Evolutionary conservation across 1,140 invertebrate genomes (phyloP), one percentile per base, ranked within the genome.

Genomic region (Nephotettix cincticeps): DNA sequence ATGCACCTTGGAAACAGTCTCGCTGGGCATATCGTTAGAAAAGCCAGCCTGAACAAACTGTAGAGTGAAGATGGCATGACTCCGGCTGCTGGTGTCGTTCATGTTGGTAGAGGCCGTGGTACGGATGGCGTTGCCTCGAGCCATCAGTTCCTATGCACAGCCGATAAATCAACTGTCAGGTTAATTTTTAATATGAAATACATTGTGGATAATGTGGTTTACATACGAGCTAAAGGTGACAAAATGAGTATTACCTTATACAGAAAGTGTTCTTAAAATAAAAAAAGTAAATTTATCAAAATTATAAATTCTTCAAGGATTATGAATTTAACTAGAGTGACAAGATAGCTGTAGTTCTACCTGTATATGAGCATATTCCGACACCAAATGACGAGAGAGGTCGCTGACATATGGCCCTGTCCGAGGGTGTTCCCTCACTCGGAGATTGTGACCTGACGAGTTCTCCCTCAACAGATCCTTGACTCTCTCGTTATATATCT

Each of bases 61-160:
- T 79, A 99, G 93, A 69, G 86, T 90, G 83, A 99, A 99, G 77
- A 99, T 97, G 43, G 96, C 96, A 85, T 99, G 97, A 82, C 94
- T 97, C 76, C 97, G 86, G 77, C 93, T 95, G 78, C 90, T 92
- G 70, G 92, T 91, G 80, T 93, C 91, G 81, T 94, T 93, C 91
- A 93, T 93, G 78, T 93, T 91, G 73, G 92, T 94, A 75, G 90
- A 90, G 13, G 92, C 92, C 1, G 91, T 93, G 13, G 91, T 93
- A 71, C 92, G 86, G 78, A 91, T 89, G 68, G 87, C 84, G 84
- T 93, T 93, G 70, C 93, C 93, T 75, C 88, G 86, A 61, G 88
- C 83, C 86, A 92, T 91, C 73, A 90, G 88, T 80, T 90, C 86
- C 90, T 91, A n/a, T n/a, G n/a, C n/a, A n/a, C n/a, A n/a, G n/a